These are phyloP conservation scores for Pachymerium ferrugineum DNA, from an alignment of 2,888 invertebrate species.

Conservation along the genomic window DNA sequence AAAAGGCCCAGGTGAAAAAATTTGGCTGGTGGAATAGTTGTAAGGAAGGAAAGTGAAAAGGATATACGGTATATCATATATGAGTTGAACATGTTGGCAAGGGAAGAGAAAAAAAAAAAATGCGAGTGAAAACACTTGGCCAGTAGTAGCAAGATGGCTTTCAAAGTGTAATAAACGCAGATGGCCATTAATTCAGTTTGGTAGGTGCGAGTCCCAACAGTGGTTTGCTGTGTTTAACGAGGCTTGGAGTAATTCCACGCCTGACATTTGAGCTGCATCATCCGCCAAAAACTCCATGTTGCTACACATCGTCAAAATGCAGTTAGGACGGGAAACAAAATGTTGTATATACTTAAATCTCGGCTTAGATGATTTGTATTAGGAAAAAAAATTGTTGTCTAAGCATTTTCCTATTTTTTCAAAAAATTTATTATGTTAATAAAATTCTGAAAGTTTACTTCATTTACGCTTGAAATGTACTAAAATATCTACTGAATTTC, in stretches of 20 bases:
- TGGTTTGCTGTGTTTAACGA: neutral
- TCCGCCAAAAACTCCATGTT: neutral
- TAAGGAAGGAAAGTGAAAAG: neutral
- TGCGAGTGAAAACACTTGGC: neutral
- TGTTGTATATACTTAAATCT: no score
- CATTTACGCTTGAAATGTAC: no score
- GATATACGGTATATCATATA: no score
- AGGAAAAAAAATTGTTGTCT: no score
- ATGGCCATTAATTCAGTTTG: slow-evolving; percentile 4
- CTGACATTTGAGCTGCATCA: neutral
- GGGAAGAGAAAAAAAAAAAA: neutral
- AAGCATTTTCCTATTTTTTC: no score
- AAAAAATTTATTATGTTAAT: no score
- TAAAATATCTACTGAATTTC: no score
- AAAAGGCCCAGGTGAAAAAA: no score
- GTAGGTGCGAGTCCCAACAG: neutral
- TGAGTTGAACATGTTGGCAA: neutral
- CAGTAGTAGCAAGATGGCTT: neutral
- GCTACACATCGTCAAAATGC: neutral
- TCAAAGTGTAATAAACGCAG: neutral
- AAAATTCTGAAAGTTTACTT: no score
- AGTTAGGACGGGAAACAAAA: no score
- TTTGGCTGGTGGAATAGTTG: no score
- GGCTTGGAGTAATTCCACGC: neutral
- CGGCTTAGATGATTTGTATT: no score